Base-by-base conservation (phyloP, 2,797 vertebrate genomes). In the Megaceryle alcyon region DNA sequence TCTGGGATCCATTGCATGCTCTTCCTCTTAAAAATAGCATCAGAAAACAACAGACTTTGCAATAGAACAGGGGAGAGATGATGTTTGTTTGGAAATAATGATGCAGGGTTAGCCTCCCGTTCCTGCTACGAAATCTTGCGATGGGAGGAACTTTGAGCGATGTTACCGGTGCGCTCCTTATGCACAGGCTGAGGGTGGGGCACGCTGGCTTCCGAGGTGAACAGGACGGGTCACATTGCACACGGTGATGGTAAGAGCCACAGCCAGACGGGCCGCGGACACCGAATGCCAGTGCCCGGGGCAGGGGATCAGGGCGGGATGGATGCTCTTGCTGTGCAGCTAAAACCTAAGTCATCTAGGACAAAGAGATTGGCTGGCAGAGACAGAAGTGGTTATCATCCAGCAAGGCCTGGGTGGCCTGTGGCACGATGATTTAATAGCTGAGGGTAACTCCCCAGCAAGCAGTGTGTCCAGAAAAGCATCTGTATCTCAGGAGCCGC, bases 21-120 rank as follows among this genome's bases (percentile, higher is more conserved):
- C 44, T 76, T 92, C 26, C 39, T 87, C 60, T 80, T 91, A 80
- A 94, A 93, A 95, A 51, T 68, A 86, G 35, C 29, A 53, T 84
- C 65, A 48, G 44, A 84, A 96, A 92, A 28, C 53, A 83, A 18
- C 53, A 75, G 73, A 37, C 21, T 89, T 90, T 7, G 3, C 61
- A 46, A 63, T 90, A 93, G 88, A 91, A 78, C 19, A 54, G 37
- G 19, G 25, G 26, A 70, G 66, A 88, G 56, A 57, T 70, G n/a
- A 61, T 82, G 49, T 86, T 83, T 86, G 20, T 72, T 89, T 82
- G 64, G 69, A 92, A 90, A 71, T 56, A 79, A 68, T 3, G 0
- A 54, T 72, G 82, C 84, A 64, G 57, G 29, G 22, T 61, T 83
- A 91, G 31, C 51, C 28, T 92, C 11, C 49, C 66, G 37, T 77